phyloP scores from a whole-genome alignment of 2,888 invertebrate species.

The Nemapogon koenigi region DNA sequence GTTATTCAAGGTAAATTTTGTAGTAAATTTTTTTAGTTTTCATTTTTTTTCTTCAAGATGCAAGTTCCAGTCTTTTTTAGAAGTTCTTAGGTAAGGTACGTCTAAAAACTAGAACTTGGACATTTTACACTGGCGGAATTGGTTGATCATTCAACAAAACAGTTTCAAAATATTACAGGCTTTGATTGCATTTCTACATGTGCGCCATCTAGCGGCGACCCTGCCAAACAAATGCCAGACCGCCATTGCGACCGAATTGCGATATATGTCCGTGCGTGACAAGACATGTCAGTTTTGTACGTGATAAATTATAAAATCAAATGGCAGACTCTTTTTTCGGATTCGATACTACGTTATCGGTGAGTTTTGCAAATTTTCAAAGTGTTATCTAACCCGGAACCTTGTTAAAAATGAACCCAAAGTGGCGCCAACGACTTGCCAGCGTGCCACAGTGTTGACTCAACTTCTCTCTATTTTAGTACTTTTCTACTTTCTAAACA shows the following conservation, averaged over 20 bases:
- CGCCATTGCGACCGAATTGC: constrained; percentile 49
- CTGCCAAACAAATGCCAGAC: constrained; percentile 10
- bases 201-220: constrained; percentile 11
- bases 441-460: not conserved
- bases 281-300: constrained; percentile 72
- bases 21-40: no score
- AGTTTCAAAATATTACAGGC: no score
- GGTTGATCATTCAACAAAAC: no score
- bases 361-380: constrained; percentile 52
- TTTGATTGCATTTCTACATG: no score
- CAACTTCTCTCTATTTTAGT: not conserved
- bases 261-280: constrained; percentile 62
- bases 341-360: constrained; percentile 80
- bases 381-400: not conserved
- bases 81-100: no score
- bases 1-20: no score
- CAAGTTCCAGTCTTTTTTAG: no score
- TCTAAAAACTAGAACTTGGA: no score
- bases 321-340: constrained; percentile 91
- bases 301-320: constrained; percentile 67
- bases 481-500: not conserved
- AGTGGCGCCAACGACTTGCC: not conserved
- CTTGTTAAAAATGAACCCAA: not conserved
- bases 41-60: no score
- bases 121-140: no score